phyloP scores from a whole-genome alignment of 2,888 invertebrate genomes.

The Machimus rusticus region DNA sequence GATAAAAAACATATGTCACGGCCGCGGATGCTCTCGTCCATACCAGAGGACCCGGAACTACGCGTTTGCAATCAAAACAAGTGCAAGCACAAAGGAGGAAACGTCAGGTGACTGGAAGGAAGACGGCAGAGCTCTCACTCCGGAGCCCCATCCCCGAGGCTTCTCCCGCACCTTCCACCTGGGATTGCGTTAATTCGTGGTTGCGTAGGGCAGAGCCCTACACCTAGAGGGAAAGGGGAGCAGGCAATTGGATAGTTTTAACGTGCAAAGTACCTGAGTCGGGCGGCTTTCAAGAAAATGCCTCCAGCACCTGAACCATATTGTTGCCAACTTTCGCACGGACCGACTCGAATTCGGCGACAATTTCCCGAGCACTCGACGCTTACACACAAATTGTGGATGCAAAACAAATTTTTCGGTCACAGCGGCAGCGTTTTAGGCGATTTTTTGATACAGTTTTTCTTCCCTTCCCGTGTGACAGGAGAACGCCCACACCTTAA shows the following conservation, averaged over 20 bases:
- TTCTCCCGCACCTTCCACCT: neutral
- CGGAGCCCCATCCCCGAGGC: neutral
- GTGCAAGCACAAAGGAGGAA: neutral
- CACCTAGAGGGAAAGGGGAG: neutral
- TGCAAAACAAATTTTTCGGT: neutral
- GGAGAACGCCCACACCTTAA: slow-evolving; percentile 36
- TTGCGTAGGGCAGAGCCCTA: neutral
- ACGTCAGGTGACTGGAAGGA: neutral
- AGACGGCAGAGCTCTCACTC: neutral
- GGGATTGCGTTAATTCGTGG: neutral
- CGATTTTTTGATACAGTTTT: neutral
- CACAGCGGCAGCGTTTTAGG: neutral
- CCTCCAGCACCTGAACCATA: neutral
- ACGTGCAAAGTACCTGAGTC: neutral
- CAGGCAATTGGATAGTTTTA: neutral
- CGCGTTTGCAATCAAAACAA: neutral
- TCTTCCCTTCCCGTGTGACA: neutral
- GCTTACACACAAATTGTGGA: neutral
- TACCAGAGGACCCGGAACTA: neutral
- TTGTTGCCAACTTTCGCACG: neutral
- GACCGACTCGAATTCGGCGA: neutral
- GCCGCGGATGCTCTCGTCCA: neutral
- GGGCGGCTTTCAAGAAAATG: neutral
- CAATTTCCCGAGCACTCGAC: neutral
- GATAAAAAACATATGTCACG: neutral